Evolutionary conservation across 2,888 invertebrate genomes (phyloP), one percentile per base, ranked within the genome.

Genomic region (Iphiclides podalirius): DNA sequence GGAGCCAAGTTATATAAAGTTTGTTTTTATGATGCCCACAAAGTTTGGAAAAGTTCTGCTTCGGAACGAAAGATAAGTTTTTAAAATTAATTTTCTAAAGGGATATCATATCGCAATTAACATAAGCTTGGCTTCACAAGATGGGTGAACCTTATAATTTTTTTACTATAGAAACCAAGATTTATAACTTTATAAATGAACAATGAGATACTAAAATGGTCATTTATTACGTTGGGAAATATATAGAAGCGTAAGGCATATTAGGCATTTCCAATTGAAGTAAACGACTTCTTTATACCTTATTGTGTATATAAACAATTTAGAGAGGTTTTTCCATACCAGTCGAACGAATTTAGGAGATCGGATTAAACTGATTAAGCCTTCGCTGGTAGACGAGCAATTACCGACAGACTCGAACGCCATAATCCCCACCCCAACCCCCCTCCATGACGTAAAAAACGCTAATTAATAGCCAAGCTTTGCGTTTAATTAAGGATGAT

Each of bases 381-480:
- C 53, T 35, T 52, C 55, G 52, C 59, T 57, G 59, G 61, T 61
- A 56, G 62, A 59, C 59, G 61, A 52, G 75, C 72, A 72, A 79
- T 77, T 77, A 77, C 70, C 63, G 59, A 53, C 57, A 64, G 64
- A 63, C 70, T 66, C 66, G 60, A 31, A 31, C 31, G 61, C 57
- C 62, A 65, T 82, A 79, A 79, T 79, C 76, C 8, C 11, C 26
- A 7, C 9, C 8, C 75, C 59, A 63, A 58, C 60, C 54, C 31
- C 75, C 58, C 63, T 58, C 60, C 55, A 66, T 66, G 73, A 73
- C 70, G 75, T 69, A 75, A 77, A 81, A 84, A 83, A 85, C 52
- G 63, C 71, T 82, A 81, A 83, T 85, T 82, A 83, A 85, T 82
- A 84, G 78, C 75, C 70, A 73, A 75, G 75, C 74, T 70, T 67